Conservation (phyloP, 2,113 vertebrate species). For the Vulpes lagopus region DNA sequence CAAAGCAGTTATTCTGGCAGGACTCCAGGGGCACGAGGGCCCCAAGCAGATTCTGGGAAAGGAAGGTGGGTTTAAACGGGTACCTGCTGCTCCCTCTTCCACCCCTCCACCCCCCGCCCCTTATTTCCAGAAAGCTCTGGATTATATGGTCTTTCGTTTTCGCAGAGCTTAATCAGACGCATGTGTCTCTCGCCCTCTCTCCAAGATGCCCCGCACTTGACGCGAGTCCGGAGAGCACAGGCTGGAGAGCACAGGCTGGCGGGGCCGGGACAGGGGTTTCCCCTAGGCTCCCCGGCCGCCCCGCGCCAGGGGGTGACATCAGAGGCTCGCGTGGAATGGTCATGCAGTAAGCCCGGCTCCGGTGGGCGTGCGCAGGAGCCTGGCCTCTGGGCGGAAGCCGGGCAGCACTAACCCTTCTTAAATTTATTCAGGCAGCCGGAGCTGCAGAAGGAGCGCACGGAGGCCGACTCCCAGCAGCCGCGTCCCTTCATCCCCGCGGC, state of each 20-base stretch:
- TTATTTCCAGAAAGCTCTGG: background rate
- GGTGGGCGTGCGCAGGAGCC: background rate
- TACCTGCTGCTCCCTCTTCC: no score
- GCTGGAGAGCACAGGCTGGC: background rate
- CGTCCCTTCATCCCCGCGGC: slow-evolving; percentile 95
- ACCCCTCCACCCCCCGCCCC: background rate
- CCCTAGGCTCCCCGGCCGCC: slow-evolving; percentile 50
- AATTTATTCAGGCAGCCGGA: slow-evolving; percentile 95
- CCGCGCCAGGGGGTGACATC: slow-evolving; percentile 58
- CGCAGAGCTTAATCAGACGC: background rate
- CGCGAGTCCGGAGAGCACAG: background rate
- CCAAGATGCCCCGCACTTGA: background rate
- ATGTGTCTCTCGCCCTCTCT: background rate
- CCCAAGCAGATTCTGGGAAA: background rate
- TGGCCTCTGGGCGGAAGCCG: slow-evolving; percentile 46
- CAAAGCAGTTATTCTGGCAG: background rate
- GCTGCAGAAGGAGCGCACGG: slow-evolving; percentile 94
- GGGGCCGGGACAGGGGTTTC: background rate
- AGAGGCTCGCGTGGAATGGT: slow-evolving; percentile 52
- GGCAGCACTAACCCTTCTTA: slow-evolving; percentile 93
- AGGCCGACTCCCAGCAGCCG: slow-evolving; percentile 95
- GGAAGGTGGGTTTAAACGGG: background rate
- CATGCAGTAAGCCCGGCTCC: slow-evolving; percentile 71
- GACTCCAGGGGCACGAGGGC: background rate
- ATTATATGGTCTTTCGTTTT: background rate